Evolutionary conservation across 2,797 vertebrate species (phyloP).

Genomic region (Cossypha heuglini): DNA sequence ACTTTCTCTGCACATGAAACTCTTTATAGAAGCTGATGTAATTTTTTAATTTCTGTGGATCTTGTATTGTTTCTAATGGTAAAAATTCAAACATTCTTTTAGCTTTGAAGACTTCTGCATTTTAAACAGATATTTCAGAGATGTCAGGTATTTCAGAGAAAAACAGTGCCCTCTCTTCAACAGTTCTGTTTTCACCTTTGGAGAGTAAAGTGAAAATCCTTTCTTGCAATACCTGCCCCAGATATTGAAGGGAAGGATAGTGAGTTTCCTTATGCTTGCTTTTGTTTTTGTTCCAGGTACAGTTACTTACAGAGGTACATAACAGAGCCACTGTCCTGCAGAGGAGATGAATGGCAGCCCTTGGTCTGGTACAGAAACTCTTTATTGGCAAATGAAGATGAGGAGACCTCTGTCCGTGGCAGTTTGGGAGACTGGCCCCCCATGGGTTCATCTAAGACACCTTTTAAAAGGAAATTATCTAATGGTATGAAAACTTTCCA

Average conservation of each 20-base stretch:
- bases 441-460: constrained; percentile 37
- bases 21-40: background rate
- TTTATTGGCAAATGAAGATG: constrained; percentile 82
- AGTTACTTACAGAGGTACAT: constrained; percentile 84
- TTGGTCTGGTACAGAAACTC: constrained; percentile 86
- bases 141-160: background rate
- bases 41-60: background rate
- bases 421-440: constrained; percentile 72
- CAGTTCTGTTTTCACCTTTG: background rate
- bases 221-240: background rate
- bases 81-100: background rate
- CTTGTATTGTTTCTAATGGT: background rate
- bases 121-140: background rate
- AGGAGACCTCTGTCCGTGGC: constrained; percentile 77
- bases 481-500: constrained; percentile 43
- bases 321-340: constrained; percentile 75
- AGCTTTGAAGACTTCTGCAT: background rate
- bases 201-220: background rate
- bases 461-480: constrained; percentile 68
- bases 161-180: background rate
- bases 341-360: constrained; percentile 84
- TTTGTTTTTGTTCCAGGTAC: constrained; percentile 70
- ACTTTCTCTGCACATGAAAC: background rate
- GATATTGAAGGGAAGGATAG: background rate
- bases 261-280: background rate